Base-by-base conservation (phyloP, 2,797 vertebrate species). In the Etheostoma perlongum region DNA sequence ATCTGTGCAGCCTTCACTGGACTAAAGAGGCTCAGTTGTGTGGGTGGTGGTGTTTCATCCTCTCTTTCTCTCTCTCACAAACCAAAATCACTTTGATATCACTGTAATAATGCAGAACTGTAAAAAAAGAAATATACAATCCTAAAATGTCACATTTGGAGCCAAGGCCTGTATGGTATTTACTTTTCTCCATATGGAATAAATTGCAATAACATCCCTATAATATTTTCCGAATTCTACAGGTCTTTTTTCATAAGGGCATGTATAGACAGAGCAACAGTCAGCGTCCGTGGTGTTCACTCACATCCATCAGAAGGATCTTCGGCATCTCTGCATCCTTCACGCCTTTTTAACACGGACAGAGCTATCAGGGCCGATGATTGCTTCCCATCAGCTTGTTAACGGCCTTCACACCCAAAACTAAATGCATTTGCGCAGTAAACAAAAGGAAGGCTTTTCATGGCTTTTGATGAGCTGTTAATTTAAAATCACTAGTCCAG, bases 1-100 rank as follows among this genome's bases (percentile, higher is more conserved):
- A 85, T 83, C 82, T 2, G 30, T 18, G 77, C 62, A 55, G 78
- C 83, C 89, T 87, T 85, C 85, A 72, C 9, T 16, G 69, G 67
- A 49, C 76, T 76, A 73, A 36, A 72, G 80, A 79, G 72, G 76
- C 67, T 76, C 33, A 55, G 51, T 11, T 64, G 73, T 77, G 89
- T 86, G 85, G 83, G 81, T 21, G 81, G 48, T 15, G 53, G n/a
- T 66, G 59, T 54, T 47, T 59, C 82, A 44, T 46, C 23, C 13
- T 76, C 10, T 40, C 36, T 40, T 40, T 27, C 64, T 58, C 30
- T 44, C 58, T 71, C 47, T 4, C 42, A 14, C 58, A 27, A 59
- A 51, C 10, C 70, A 55, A 15, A 52, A 6, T 8, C 67, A 6
- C 52, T 55, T 2, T 40, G 23, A 40, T 59, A 14, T 13, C 8